Conservation (phyloP, 2,113 vertebrate species). For the Heterotilapia buettikoferi region DNA sequence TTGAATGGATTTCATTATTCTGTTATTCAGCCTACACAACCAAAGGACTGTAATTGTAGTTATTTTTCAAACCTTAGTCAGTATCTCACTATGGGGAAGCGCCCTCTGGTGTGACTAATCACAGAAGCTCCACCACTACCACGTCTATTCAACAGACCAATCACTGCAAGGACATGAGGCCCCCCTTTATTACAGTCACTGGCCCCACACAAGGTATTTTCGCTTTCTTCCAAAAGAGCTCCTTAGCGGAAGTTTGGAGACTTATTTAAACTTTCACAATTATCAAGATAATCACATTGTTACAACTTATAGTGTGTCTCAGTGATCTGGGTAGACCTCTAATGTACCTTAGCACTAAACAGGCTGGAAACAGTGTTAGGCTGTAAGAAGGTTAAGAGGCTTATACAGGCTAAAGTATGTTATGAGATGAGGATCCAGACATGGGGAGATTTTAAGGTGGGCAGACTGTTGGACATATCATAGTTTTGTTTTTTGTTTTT, state of each 20-base stretch:
- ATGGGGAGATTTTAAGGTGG: not conserved
- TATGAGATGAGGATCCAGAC: not conserved
- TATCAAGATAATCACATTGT: not conserved
- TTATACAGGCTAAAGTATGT: not conserved
- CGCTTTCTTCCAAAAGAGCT: not conserved
- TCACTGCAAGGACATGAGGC: not conserved
- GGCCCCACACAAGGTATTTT: not conserved
- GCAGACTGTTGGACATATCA: not conserved
- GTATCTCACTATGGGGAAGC: not conserved
- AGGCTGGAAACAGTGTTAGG: not conserved
- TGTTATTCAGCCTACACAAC: not conserved
- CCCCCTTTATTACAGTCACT: not conserved
- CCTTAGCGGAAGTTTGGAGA: not conserved
- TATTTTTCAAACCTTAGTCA: not conserved
- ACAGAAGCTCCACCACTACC: not conserved
- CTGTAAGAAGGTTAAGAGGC: not conserved
- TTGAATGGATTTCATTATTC: not conserved
- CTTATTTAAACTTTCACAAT: not conserved
- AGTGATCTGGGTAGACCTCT: not conserved
- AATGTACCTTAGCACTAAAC: not conserved
- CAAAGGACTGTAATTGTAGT: not conserved
- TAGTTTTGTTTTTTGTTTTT: not conserved
- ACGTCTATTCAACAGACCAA: not conserved
- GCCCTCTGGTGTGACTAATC: not conserved
- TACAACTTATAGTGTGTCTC: not conserved